phyloP scores from a whole-genome alignment of 2,113 vertebrate species.

The Brachionichthys hirsutus region DNA sequence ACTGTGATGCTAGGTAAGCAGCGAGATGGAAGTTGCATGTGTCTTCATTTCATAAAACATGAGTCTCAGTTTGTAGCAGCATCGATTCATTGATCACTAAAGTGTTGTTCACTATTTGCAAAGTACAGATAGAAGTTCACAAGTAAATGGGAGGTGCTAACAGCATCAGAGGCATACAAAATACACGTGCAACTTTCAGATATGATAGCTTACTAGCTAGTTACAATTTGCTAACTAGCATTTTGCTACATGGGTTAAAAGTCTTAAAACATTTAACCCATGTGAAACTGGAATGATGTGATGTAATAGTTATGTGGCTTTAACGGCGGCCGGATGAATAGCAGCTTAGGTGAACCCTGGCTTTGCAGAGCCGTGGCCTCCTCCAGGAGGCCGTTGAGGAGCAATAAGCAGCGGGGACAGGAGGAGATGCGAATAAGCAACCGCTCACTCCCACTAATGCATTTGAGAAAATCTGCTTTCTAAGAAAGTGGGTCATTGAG shows the following conservation, averaged over 20 bases:
- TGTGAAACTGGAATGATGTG: constrained; percentile 11
- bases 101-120: too few species aligned
- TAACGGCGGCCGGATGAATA: constrained; percentile 22
- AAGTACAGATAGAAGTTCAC: too few species aligned
- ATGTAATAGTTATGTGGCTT: constrained; percentile 10
- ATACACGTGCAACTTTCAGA: too few species aligned
- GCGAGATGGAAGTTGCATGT: too few species aligned
- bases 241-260: background rate
- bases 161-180: too few species aligned
- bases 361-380: background rate
- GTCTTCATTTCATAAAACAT: too few species aligned
- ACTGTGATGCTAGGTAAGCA: too few species aligned
- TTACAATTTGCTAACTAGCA: too few species aligned
- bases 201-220: too few species aligned
- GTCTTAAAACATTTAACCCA: constrained; percentile 9
- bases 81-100: too few species aligned
- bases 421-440: constrained; percentile 28
- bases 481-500: constrained; percentile 62
- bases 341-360: constrained; percentile 20
- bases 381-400: background rate
- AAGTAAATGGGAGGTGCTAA: too few species aligned
- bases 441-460: constrained; percentile 47
- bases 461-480: constrained; percentile 38
- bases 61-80: too few species aligned
- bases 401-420: constrained; percentile 14